Conservation (phyloP, 1,140 invertebrate species). For the Panagrolaimus sp. region DNA sequence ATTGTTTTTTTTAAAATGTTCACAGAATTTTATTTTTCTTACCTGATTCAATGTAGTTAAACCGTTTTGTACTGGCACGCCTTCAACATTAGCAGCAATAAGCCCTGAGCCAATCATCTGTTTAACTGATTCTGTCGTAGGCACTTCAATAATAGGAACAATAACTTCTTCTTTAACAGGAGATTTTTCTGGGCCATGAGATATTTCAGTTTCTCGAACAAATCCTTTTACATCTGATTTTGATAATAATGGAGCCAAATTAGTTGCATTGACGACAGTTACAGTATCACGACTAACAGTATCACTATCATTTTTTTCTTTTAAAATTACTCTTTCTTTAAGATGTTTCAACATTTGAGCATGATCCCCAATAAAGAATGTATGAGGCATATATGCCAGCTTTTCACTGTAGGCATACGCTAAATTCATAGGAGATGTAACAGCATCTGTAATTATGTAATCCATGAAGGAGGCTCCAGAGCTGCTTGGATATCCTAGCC, state of each 20-base stretch:
- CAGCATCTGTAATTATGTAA: constrained; percentile 89
- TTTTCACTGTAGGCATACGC: constrained; percentile 90
- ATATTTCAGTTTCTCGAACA: constrained; percentile 53
- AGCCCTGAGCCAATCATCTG: constrained; percentile 71
- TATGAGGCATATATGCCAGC: constrained; percentile 92
- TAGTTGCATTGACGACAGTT: constrained; percentile 85
- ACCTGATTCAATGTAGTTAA: constrained; percentile 76
- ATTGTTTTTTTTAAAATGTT: no score
- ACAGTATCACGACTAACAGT: constrained; percentile 71
- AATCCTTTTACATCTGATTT: constrained; percentile 72
- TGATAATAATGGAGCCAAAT: constrained; percentile 83
- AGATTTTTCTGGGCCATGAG: constrained; percentile 49
- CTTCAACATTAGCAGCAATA: constrained; percentile 83
- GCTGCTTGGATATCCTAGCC: constrained; percentile 97
- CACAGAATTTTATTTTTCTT: constrained; percentile 13
- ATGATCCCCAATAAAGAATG: constrained; percentile 98
- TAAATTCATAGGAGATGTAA: constrained; percentile 81
- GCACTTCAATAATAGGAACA: constrained; percentile 83
- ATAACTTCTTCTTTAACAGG: constrained; percentile 70
- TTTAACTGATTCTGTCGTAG: constrained; percentile 84
- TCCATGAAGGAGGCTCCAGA: constrained; percentile 98
- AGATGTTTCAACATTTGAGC: constrained; percentile 97
- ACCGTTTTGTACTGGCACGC: constrained; percentile 84
- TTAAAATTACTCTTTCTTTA: constrained; percentile 74
- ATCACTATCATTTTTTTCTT: constrained; percentile 56